phyloP scores from a whole-genome alignment of 2,113 vertebrate species.

The Prolemur simus region DNA sequence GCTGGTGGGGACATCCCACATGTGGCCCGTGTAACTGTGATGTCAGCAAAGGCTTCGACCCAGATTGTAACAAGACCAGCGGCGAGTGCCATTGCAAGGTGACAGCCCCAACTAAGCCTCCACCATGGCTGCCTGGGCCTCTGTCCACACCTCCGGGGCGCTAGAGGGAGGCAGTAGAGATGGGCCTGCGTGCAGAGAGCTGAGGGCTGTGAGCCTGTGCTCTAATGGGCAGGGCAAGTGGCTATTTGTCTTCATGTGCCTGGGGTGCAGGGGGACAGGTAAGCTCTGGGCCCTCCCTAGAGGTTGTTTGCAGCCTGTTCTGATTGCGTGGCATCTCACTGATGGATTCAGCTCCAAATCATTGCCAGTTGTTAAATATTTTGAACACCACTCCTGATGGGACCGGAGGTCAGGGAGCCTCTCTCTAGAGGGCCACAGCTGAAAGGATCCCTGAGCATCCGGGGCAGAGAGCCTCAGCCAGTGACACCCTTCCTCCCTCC shows the following conservation, averaged over 20 bases:
- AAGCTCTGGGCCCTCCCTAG: neutral
- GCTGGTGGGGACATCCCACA: slow-evolving; percentile 96
- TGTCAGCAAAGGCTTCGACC: slow-evolving; percentile 91
- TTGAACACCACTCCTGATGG: neutral
- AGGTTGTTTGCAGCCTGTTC: neutral
- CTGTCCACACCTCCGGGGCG: neutral
- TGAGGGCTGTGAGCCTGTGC: neutral
- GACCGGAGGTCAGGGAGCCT: neutral
- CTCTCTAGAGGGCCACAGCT: neutral
- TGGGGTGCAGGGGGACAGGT: neutral
- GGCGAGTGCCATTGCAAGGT: slow-evolving; percentile 97
- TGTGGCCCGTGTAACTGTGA: slow-evolving; percentile 95
- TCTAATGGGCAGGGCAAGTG: accelerated
- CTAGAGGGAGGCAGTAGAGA: neutral
- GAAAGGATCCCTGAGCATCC: neutral
- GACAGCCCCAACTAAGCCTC: neutral
- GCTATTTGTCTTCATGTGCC: neutral
- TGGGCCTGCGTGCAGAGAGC: neutral
- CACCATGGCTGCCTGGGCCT: neutral
- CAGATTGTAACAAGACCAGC: slow-evolving; percentile 95
- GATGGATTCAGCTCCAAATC: neutral
- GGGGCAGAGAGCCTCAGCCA: neutral
- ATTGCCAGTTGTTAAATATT: neutral
- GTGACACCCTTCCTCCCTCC: neutral
- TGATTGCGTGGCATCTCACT: neutral